Evolutionary conservation across 2,797 vertebrate species (phyloP).

Genomic region (Pantherophis vulpinus): DNA sequence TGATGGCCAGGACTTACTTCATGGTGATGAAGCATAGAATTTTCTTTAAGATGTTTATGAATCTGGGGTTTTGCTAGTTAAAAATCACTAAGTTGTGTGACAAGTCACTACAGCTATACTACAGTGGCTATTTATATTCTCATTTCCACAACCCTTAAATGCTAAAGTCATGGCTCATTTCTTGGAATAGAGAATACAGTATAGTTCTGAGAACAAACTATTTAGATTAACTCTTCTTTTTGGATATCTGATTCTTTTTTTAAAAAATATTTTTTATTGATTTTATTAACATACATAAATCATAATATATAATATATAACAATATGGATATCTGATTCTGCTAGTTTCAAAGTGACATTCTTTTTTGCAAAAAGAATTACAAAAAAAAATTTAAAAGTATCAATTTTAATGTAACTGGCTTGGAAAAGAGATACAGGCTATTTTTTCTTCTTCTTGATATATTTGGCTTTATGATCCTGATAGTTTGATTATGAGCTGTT

Average conservation of each 20-base stretch:
- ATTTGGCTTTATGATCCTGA: background rate
- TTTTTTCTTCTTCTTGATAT: background rate
- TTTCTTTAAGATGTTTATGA: background rate
- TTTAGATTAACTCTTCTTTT: background rate
- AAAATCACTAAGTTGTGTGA: background rate
- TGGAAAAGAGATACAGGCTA: background rate
- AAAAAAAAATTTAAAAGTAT: background rate
- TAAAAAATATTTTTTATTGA: too few relatives aligned
- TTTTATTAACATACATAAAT: too few relatives aligned
- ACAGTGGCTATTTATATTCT: background rate
- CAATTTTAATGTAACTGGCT: background rate
- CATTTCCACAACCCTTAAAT: background rate
- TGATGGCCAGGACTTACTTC: background rate
- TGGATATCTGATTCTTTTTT: background rate
- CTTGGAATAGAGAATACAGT: background rate
- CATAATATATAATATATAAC: too few relatives aligned
- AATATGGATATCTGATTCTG: background rate
- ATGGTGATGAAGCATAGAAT: slow-evolving; percentile 13
- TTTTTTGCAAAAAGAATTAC: background rate
- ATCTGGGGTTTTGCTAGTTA: background rate
- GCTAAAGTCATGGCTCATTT: background rate
- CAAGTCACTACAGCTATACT: background rate
- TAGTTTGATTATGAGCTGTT: background rate
- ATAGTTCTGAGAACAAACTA: background rate
- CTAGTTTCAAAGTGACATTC: background rate